phyloP scores from a whole-genome alignment of 2,113 vertebrate species.

The Spea bombifrons region DNA sequence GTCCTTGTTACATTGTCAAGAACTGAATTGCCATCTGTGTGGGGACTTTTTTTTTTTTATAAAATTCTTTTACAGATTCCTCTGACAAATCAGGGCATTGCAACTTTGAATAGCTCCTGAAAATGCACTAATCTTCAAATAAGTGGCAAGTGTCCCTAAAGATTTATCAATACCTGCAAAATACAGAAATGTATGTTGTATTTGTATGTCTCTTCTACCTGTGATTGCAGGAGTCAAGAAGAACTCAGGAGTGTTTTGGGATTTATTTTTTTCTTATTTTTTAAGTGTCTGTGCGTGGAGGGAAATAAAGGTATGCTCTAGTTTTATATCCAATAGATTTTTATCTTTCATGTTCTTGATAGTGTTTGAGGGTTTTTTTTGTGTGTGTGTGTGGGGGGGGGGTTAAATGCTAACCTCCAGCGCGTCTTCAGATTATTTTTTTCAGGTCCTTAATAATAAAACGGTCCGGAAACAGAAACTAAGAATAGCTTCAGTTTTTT shows the following conservation, averaged over 20 bases:
- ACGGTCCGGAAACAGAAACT: neutral
- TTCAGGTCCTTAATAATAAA: conserved; percentile 9
- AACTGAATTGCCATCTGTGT: neutral
- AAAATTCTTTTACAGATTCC: conserved; percentile 28
- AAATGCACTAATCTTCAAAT: neutral
- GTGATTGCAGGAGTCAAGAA: conserved; percentile 1
- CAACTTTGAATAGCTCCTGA: conserved; percentile 4
- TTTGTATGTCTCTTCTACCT: neutral
- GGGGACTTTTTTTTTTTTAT: neutral
- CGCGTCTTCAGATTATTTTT: conserved; percentile 23
- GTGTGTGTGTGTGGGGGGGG: neutral
- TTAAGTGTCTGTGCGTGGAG: neutral
- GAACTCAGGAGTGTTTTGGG: too few species aligned
- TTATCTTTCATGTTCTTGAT: too few species aligned
- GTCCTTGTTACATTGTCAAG: neutral
- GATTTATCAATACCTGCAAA: neutral
- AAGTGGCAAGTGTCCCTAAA: conserved; percentile 3
- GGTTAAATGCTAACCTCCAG: neutral
- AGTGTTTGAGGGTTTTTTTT: too few species aligned
- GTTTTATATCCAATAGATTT: conserved; percentile 18
- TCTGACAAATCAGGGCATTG: neutral
- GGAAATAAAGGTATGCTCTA: neutral
- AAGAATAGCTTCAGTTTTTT: neutral
- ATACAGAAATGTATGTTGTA: neutral
- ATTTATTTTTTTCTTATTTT: too few species aligned